These are phyloP conservation scores for Bombus superbus DNA, from an alignment of 1,140 invertebrate species.

Conservation along the genomic window DNA sequence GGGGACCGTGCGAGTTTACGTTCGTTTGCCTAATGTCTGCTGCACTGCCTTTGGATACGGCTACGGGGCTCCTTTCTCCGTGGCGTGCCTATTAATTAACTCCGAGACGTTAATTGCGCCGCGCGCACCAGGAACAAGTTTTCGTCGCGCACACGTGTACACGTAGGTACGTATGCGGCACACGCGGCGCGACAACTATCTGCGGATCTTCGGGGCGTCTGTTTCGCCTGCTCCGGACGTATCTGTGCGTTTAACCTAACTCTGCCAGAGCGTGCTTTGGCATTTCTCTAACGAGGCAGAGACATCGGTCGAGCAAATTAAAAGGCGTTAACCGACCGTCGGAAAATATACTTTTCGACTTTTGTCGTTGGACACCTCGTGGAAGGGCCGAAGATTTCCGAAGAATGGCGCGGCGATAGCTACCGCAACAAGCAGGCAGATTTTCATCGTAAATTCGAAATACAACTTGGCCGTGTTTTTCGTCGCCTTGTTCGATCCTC, in stretches of 20 bases:
- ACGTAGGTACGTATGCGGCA: not conserved
- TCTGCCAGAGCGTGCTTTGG: not conserved
- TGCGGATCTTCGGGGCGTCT: conserved; percentile 27
- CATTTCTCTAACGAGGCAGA: conserved; percentile 24
- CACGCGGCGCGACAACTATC: conserved; percentile 27
- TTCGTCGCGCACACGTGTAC: conserved; percentile 33
- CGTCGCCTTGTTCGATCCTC: too few relatives aligned
- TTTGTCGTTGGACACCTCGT: too few relatives aligned
- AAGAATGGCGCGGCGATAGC: too few relatives aligned
- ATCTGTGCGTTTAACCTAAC: conserved; percentile 54
- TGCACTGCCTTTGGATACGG: conserved; percentile 64
- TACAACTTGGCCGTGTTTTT: too few relatives aligned
- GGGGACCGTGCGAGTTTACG: conserved; percentile 50
- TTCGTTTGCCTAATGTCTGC: conserved; percentile 68
- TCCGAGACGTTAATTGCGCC: conserved; percentile 71
- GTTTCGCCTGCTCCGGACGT: conserved; percentile 2
- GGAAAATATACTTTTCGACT: too few relatives aligned
- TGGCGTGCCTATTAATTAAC: conserved; percentile 68
- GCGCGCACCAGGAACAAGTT: conserved; percentile 38
- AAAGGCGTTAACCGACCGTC: conserved; percentile 33
- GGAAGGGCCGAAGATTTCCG: too few relatives aligned
- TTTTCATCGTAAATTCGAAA: too few relatives aligned
- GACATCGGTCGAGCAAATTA: conserved; percentile 38
- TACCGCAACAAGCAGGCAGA: too few relatives aligned
- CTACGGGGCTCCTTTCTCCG: conserved; percentile 63